These are phyloP conservation scores for Alauda arvensis DNA, from an alignment of 2,797 vertebrate species.

Conservation along the genomic window DNA sequence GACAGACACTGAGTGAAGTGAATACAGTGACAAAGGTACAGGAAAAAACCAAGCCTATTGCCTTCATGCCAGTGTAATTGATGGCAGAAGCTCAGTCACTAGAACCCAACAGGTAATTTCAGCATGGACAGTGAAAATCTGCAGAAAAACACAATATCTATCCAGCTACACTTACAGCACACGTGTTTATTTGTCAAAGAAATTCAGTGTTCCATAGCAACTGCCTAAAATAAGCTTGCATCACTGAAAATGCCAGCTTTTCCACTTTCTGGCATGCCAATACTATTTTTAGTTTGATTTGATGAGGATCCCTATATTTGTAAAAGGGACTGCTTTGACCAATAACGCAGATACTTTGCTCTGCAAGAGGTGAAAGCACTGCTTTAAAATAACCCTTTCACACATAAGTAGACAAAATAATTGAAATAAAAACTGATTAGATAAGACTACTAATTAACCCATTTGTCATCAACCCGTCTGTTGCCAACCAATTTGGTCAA, in stretches of 20 bases:
- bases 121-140: background rate
- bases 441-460: slow-evolving; percentile 25
- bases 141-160: background rate
- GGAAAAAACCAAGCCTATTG: background rate
- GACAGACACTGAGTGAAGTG: background rate
- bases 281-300: background rate
- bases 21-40: background rate
- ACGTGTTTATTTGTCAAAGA: background rate
- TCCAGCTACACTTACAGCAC: background rate
- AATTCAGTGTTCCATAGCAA: background rate
- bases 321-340: background rate
- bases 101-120: background rate
- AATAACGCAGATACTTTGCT: background rate
- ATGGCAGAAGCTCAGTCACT: background rate
- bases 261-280: background rate
- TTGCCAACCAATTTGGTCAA: slow-evolving; percentile 30
- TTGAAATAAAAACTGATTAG: slow-evolving; percentile 23
- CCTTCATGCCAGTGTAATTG: background rate
- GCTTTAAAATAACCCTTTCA: slow-evolving; percentile 18
- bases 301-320: background rate
- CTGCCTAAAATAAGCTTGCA: background rate
- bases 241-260: background rate
- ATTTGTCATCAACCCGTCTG: slow-evolving; percentile 52
- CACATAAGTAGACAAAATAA: slow-evolving; percentile 26
- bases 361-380: background rate